Evolutionary conservation across 2,888 invertebrate genomes (phyloP).

Genomic region (Octonoba sinensis): DNA sequence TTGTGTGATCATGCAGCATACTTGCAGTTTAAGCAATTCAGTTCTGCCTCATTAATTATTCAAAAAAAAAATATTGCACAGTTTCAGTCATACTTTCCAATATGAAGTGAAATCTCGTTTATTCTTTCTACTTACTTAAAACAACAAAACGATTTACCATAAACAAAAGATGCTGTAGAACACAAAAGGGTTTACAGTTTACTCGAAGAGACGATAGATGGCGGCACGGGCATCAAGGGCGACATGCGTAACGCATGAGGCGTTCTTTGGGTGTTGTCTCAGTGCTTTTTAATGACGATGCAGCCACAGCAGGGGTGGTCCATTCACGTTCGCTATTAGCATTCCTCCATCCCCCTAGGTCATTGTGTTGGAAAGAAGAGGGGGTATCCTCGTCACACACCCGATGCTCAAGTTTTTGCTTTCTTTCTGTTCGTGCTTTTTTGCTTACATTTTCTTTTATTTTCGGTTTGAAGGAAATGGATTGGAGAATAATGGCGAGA

Average conservation of each 20-base stretch:
- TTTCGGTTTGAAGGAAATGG: slow-evolving; percentile 1
- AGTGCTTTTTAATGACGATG: slow-evolving; percentile 47
- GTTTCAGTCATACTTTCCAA: too few relatives aligned
- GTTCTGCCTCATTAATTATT: too few relatives aligned
- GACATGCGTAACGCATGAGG: background rate
- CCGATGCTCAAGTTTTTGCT: slow-evolving; percentile 27
- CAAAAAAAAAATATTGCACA: too few relatives aligned
- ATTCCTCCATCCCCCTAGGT: slow-evolving; percentile 37
- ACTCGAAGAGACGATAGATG: slow-evolving; percentile 23
- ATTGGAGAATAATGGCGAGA: slow-evolving; percentile 19
- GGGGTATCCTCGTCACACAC: slow-evolving; percentile 43
- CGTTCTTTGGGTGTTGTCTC: slow-evolving; percentile 50
- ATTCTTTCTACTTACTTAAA: too few relatives aligned
- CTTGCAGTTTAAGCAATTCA: too few relatives aligned
- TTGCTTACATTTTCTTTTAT: background rate
- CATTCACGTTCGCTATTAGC: slow-evolving; percentile 62
- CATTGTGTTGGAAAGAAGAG: slow-evolving; percentile 39
- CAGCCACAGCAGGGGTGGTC: slow-evolving; percentile 57
- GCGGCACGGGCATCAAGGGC: slow-evolving; percentile 25
- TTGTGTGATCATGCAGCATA: too few relatives aligned
- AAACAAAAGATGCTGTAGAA: too few relatives aligned
- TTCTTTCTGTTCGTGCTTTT: background rate
- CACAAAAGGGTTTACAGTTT: too few relatives aligned
- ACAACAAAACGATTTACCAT: too few relatives aligned
- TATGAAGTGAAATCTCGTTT: too few relatives aligned